Evolutionary conservation across 2,113 vertebrate genomes (phyloP), one percentile per base, ranked within the genome.

Genomic region (Passer domesticus): DNA sequence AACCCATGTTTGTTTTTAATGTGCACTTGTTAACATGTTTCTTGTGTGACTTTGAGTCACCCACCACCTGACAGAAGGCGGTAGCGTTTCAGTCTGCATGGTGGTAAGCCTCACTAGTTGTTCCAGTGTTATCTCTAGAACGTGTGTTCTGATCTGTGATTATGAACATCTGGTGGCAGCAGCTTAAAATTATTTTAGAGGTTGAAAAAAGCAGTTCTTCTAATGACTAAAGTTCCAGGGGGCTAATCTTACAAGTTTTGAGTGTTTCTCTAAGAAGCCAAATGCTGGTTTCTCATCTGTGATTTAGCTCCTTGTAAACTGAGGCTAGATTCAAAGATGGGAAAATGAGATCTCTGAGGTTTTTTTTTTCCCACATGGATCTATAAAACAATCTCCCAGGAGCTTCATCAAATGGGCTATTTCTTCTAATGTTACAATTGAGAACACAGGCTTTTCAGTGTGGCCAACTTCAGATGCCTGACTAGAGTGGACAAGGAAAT

Each of bases 91-190:
- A 66, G 0, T 95, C 90, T 90, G 44, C 20, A 19, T 56, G 15
- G 15, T 31, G 82, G 15, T 81, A 89, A 62, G 87, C 94, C 92
- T 83, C 85, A 73, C 6, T 92, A 79, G 69, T 69, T 90, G 23
- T 88, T 89, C 46, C 44, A 74, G 49, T 90, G 83, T 80, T 92
- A 50, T 52, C 77, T 96, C 74, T 73, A 59, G 90, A 96, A 60
- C 28, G 10, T 64, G 43, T 81, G 68, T 93, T 94, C 75, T 95
- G 56, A 83, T 50, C 83, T 90, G 64, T 64, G 47, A 74, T 2
- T 82, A 15, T 46, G 81, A 92, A 87, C 80, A 90, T 88, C 94
- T 96, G 97, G 44, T 88, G 80, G 62, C 52, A 96, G 69, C 59
- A 28, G 63, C 89, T 91, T 60, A 92, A 94, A 91, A 68, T 83